Conservation (phyloP, 1,140 invertebrate species). For the Atopsyche davidsoni region DNA sequence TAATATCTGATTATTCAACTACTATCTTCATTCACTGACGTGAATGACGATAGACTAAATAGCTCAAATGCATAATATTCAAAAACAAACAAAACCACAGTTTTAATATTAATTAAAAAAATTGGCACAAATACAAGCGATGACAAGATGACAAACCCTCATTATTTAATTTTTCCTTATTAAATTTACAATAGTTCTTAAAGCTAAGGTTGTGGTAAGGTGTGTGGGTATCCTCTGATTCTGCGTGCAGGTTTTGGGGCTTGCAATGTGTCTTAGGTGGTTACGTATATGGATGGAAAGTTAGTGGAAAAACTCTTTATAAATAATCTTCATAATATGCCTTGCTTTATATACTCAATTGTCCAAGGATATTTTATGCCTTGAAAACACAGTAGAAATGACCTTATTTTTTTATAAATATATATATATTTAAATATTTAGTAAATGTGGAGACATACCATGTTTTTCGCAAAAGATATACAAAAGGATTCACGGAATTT, state of each 20-base stretch:
- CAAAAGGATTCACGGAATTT: no score
- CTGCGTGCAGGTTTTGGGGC: not conserved
- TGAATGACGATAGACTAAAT: not conserved
- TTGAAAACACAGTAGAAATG: no score
- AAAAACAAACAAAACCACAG: no score
- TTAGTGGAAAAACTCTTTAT: not conserved
- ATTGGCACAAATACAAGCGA: constrained; percentile 10
- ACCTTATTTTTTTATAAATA: no score
- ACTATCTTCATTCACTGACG: not conserved
- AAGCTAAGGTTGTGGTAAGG: no score
- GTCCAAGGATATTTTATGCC: not conserved
- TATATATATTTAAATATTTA: no score
- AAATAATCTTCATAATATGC: not conserved
- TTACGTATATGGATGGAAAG: not conserved
- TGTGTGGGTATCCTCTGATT: no score
- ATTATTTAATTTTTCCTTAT: constrained; percentile 8
- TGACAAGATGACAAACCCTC: not conserved
- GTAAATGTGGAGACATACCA: no score
- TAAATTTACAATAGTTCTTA: no score
- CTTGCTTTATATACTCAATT: not conserved
- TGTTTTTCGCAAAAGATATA: no score
- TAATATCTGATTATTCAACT: not conserved
- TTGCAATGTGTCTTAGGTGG: not conserved
- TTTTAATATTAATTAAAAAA: no score
- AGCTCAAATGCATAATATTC: no score